A percentile compares a stretch with the other conserved stretches of the same genome.
phyloP scores from a whole-genome alignment of 2,113 vertebrate species.

The Gorilla gorilla region DNA sequence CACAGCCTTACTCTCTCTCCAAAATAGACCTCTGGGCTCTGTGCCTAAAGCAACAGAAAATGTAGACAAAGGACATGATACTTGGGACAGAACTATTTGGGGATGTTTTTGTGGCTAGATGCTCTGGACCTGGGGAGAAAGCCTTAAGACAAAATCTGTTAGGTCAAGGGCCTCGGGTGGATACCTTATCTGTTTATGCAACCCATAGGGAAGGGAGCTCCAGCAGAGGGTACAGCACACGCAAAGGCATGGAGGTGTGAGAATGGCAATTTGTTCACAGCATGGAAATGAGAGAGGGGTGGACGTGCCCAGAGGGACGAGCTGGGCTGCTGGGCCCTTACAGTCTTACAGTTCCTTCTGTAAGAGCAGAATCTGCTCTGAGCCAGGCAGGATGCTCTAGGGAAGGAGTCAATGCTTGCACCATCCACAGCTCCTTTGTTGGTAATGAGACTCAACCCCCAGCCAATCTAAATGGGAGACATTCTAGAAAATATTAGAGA shows the following conservation, averaged over 20 bases:
- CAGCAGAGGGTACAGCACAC: not conserved
- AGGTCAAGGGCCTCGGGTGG: not conserved
- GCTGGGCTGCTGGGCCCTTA: rapidly evolving
- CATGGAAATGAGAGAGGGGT: rapidly evolving
- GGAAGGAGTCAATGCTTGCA: not conserved
- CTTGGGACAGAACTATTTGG: constrained; percentile 27
- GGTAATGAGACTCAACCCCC: not conserved
- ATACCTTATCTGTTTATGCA: not conserved
- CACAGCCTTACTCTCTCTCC: not conserved
- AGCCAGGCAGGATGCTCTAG: too few relatives aligned
- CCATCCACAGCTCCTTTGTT: rapidly evolving
- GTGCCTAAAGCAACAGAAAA: constrained; percentile 53
- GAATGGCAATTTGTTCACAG: rapidly evolving
- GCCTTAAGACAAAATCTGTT: not conserved
- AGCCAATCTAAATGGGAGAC: not conserved
- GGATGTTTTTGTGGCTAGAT: constrained; percentile 27
- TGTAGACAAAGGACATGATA: constrained; percentile 46
- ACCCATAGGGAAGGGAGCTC: not conserved
- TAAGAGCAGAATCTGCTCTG: not conserved
- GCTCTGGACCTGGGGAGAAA: not conserved
- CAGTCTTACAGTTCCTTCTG: rapidly evolving
- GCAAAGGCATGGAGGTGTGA: not conserved
- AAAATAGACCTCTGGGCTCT: constrained; percentile 59
- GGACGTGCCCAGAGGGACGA: not conserved
- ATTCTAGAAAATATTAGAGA: not conserved